Evolutionary conservation across 2,113 vertebrate genomes (phyloP), one percentile per base, ranked within the genome.

Genomic region (Cathartes aura): DNA sequence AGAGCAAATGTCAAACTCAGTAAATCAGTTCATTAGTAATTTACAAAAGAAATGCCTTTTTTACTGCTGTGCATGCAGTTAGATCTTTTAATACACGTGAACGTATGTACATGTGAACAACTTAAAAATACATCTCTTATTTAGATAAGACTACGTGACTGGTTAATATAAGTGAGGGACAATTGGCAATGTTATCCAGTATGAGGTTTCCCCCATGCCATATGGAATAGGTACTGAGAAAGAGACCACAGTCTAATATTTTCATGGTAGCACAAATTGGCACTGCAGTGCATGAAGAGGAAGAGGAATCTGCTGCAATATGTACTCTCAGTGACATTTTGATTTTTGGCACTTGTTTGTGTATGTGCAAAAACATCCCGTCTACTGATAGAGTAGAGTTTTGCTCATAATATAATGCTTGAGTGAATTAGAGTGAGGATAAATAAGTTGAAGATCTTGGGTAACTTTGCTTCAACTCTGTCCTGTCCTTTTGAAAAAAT

Each of bases 261-360:
- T 95, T 60, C 10, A 2, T 60, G 62, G 68, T 55, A 92, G 55
- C 64, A 67, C 50, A 83, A 95, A 60, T 20, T 89, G 68, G 83
- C 60, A 60, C 53, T 38, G 80, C 42, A 64, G 55, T 59, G 75
- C 80, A 2, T 18, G 79, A 55, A 0, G 13, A 87, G 70, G 71
- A 83, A 36, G 58, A 86, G 64, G 66, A 85, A 82, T 82, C 78
- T 90, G 79, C 71, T 89, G 82, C 87, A 87, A 40, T 89, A 45
- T 89, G 94, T 71, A 19, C 72, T 89, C 55, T 52, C 85, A 14
- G 52, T 93, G 92, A 89, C 86, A 92, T 89, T 97, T 86, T 55
- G 63, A 80, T 66, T 85, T 93, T 90, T 96, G 90, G 92, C 92
- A 84, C 68, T 92, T 81, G 63, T 83, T 95, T 92, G 59, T 94